These are phyloP conservation scores for Phymanthus crucifer DNA, from an alignment of 92 coral and sea anemone species.

Conservation along the genomic window DNA sequence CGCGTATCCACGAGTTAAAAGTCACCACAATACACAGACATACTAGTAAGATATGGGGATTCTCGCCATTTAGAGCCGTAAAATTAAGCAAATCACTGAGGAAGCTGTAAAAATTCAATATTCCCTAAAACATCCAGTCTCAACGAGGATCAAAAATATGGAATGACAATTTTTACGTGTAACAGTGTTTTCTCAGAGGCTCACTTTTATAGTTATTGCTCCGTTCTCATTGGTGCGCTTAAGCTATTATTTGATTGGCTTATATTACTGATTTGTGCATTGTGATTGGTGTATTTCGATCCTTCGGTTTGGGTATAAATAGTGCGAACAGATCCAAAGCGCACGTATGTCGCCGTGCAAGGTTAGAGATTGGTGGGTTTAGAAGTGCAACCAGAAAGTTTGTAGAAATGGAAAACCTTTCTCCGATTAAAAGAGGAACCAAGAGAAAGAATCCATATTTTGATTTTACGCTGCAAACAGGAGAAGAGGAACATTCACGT, in stretches of 20 bases:
- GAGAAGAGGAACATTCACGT: slow-evolving; percentile 16
- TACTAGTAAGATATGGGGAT: neutral
- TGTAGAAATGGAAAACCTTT: neutral
- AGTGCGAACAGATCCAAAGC: neutral
- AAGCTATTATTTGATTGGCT: neutral
- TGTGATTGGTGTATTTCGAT: neutral
- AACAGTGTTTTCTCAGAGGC: neutral
- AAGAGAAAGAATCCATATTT: neutral
- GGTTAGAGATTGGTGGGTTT: neutral
- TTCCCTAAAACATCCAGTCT: neutral
- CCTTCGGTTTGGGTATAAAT: neutral
- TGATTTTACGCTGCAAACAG: slow-evolving; percentile 5
- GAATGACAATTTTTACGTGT: neutral
- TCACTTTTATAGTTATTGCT: neutral
- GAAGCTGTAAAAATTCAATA: neutral
- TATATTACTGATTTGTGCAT: neutral
- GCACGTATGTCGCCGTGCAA: too few relatives aligned
- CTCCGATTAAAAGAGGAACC: neutral
- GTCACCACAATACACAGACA: neutral
- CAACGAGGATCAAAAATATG: neutral
- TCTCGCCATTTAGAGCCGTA: neutral
- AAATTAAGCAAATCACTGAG: neutral
- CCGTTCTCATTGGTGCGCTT: neutral
- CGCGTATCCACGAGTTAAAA: too few relatives aligned
- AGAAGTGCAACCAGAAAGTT: neutral